phyloP scores from a whole-genome alignment of 2,797 vertebrate species.

The Scolopax bukidnonensis region DNA sequence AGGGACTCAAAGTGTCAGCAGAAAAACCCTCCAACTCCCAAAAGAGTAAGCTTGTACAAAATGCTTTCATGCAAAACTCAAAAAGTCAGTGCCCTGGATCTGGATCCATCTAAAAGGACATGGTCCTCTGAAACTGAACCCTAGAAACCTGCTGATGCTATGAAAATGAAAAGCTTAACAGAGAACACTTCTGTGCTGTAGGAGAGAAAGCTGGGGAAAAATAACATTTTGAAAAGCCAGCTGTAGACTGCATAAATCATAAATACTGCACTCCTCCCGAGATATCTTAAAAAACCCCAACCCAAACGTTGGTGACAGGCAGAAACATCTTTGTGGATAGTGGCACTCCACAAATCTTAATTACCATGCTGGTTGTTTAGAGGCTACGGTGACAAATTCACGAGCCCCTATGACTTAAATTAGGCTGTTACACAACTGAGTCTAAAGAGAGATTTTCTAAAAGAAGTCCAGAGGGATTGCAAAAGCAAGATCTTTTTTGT shows the following conservation, averaged over 20 bases:
- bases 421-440: not conserved
- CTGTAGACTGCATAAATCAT: not conserved
- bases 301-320: not conserved
- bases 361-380: not conserved
- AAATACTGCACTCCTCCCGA: not conserved
- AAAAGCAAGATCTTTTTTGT: not conserved
- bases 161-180: not conserved
- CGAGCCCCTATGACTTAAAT: not conserved
- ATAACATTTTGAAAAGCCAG: not conserved
- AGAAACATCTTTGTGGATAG: not conserved
- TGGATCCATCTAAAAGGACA: not conserved
- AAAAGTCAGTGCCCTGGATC: not conserved
- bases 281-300: accelerated
- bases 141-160: not conserved
- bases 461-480: not conserved
- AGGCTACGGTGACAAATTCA: not conserved
- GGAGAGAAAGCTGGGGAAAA: not conserved
- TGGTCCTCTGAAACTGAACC: not conserved
- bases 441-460: not conserved
- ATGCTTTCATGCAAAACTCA: not conserved
- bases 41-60: not conserved
- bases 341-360: not conserved
- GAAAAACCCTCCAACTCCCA: not conserved
- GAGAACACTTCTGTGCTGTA: not conserved
- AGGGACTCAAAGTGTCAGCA: not conserved